phyloP scores from a whole-genome alignment of 2,797 vertebrate species.

The Ispidina picta region DNA sequence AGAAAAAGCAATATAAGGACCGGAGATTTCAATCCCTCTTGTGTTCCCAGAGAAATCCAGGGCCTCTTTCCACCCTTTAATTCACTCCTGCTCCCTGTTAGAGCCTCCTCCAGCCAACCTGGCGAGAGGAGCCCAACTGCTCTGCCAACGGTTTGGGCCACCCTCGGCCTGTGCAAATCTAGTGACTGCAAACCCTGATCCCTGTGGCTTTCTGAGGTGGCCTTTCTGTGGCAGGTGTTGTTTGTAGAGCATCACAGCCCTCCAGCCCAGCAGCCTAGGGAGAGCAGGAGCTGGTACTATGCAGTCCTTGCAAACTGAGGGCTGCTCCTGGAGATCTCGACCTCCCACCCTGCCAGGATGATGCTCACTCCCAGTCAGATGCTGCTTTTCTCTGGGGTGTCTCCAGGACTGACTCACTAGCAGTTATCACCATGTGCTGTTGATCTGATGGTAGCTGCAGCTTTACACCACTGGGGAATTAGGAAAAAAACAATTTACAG shows the following conservation, averaged over 20 bases:
- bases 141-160: background rate
- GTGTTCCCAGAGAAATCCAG: constrained; percentile 31
- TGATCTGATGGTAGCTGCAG: fast-evolving
- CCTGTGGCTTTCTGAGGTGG: background rate
- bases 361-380: background rate
- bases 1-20: constrained; percentile 65
- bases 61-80: constrained; percentile 47
- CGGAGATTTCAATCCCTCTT: constrained; percentile 51
- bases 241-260: background rate
- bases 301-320: fast-evolving
- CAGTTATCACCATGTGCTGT: background rate
- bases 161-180: background rate
- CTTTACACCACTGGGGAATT: background rate
- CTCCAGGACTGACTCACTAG: background rate
- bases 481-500: fast-evolving
- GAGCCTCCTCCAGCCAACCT: background rate
- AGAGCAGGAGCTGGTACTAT: fast-evolving
- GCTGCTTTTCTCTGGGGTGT: fast-evolving
- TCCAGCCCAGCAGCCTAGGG: background rate
- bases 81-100: background rate
- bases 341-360: fast-evolving
- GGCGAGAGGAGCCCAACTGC: background rate
- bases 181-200: background rate
- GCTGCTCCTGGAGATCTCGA: background rate
- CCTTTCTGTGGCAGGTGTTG: background rate